Evolutionary conservation across 2,113 vertebrate species (phyloP).

Genomic region (Xiphias gladius): DNA sequence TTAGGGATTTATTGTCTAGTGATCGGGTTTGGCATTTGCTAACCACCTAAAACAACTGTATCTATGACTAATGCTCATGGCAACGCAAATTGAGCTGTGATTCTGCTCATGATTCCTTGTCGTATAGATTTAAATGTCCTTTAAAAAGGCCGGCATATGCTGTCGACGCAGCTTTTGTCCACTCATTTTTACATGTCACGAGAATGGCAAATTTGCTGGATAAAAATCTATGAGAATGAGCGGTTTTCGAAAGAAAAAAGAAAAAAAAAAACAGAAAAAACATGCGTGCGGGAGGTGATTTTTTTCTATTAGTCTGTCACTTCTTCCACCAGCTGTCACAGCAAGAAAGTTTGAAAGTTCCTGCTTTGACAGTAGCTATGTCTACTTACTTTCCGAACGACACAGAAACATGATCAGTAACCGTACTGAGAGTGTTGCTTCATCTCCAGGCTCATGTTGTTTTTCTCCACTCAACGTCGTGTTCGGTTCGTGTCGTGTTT

Average conservation of each 20-base stretch:
- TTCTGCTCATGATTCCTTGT: background rate
- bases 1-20: background rate
- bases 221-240: conserved; percentile 14
- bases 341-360: background rate
- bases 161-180: background rate
- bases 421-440: background rate
- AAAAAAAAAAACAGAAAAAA: too few relatives aligned
- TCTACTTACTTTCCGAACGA: background rate
- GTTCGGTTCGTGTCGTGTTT: conserved; percentile 14
- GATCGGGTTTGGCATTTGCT: conserved; percentile 21
- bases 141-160: conserved; percentile 10
- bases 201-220: background rate
- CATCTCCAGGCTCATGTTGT: background rate
- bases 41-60: background rate
- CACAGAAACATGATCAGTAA: background rate
- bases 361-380: background rate
- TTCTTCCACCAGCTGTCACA: background rate
- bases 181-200: background rate
- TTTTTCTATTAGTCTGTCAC: conserved; percentile 1
- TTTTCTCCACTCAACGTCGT: conserved; percentile 2
- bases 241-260: too few relatives aligned
- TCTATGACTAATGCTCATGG: conserved; percentile 11
- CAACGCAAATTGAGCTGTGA: background rate
- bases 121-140: background rate
- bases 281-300: too few relatives aligned